Evolutionary conservation across 2,888 invertebrate genomes (phyloP).

Genomic region (Euplagia quadripunctaria): DNA sequence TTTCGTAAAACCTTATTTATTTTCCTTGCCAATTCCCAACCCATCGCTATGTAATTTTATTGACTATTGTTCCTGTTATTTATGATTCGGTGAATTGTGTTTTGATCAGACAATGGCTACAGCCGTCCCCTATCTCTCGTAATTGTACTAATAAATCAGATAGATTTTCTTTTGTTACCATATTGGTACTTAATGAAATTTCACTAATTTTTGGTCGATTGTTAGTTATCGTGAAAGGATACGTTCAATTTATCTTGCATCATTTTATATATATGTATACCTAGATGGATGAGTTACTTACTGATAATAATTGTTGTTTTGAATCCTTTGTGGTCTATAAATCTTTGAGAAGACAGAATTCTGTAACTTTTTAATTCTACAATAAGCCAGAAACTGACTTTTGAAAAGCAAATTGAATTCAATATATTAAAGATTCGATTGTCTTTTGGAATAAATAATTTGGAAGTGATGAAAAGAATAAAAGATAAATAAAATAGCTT

Average conservation of each 20-base stretch:
- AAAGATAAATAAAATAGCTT: too few relatives aligned
- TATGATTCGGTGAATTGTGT: slow-evolving; percentile 81
- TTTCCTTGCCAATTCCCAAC: slow-evolving; percentile 72
- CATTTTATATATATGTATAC: background rate
- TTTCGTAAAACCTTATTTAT: slow-evolving; percentile 69
- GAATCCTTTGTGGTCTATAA: too few relatives aligned
- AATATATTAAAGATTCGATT: too few relatives aligned
- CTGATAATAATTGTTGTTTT: too few relatives aligned
- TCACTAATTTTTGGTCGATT: slow-evolving; percentile 18
- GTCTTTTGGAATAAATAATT: too few relatives aligned
- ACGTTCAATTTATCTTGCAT: slow-evolving; percentile 2
- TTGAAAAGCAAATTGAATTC: too few relatives aligned
- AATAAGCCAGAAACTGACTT: too few relatives aligned
- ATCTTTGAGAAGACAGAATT: background rate
- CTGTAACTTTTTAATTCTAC: background rate
- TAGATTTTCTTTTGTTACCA: slow-evolving; percentile 70
- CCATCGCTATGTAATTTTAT: slow-evolving; percentile 81
- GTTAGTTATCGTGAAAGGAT: slow-evolving; percentile 13
- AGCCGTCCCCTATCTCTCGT: slow-evolving; percentile 72
- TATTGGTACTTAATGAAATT: slow-evolving; percentile 39
- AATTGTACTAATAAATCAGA: slow-evolving; percentile 82
- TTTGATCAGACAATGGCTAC: slow-evolving; percentile 79
- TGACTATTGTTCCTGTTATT: slow-evolving; percentile 84
- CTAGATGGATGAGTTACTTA: too few relatives aligned
- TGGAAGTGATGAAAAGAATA: too few relatives aligned